Evolutionary conservation across 37 sponge, comb jelly and placozoan genomes (phyloP), one percentile per base, ranked within the genome.

Genomic region (Hormiphora californensis): DNA sequence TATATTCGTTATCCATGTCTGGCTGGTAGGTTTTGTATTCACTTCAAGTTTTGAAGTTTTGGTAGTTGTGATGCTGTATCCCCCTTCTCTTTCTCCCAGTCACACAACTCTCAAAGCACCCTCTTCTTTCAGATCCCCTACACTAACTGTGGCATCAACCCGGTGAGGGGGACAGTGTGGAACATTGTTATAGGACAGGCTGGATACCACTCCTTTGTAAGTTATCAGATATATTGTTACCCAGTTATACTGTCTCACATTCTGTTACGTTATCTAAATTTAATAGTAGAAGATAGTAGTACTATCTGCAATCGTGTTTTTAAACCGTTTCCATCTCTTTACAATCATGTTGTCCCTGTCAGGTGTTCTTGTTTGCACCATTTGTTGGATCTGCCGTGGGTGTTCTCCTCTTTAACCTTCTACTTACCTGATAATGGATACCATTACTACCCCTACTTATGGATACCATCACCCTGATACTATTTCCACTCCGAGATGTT

Each of bases 91-190:
- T n/a, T n/a, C n/a, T n/a, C n/a, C n/a, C n/a, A n/a, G n/a, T n/a
- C n/a, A n/a, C n/a, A n/a, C n/a, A n/a, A n/a, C n/a, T n/a, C n/a
- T n/a, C n/a, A n/a, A n/a, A n/a, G n/a, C n/a, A n/a, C 9, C 53
- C 53, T 17, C 53, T 15, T 17, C 53, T 49, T 17, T 57, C 61
- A 57, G 61, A 57, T 57, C 7, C 61, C 61, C 30, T 57, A 57
- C 61, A 57, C 61, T 5, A 57, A 57, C 61, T 57, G 61, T 57
- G 61, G 61, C 3, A 57, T 57, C n/a, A 57, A 57, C 61, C 61
- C 61, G 22, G 61, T 57, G 22, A 57, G 61, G 27, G 61, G 61
- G 21, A 31, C 27, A 21, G 61, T 57, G 4, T 57, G 61, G 61
- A 57, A 57, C 61, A 57, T 57, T 57, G 61, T 57, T 21, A 57